phyloP scores from a whole-genome alignment of 2,797 vertebrate species.

The Hipposideros larvatus region DNA sequence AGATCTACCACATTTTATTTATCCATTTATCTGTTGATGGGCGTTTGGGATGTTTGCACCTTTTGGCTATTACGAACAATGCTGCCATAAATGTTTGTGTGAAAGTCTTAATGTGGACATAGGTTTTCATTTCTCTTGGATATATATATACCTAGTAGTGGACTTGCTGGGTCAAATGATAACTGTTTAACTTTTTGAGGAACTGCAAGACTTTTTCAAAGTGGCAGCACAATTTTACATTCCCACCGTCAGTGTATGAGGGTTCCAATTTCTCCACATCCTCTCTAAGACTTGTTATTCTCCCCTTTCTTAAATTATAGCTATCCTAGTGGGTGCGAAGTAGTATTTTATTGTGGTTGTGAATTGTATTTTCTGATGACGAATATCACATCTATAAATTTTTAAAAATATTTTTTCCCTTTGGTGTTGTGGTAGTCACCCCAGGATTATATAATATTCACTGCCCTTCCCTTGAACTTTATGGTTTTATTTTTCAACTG shows the following conservation, averaged over 20 bases:
- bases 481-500: slow-evolving; percentile 12
- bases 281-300: background rate
- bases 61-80: background rate
- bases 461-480: background rate
- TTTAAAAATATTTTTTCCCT: background rate
- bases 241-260: background rate
- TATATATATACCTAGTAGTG: background rate
- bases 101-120: background rate
- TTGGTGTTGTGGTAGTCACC: slow-evolving; percentile 1
- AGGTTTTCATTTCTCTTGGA: background rate
- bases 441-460: background rate
- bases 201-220: background rate
- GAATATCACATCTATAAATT: background rate
- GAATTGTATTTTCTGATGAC: slow-evolving; percentile 23
- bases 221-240: background rate
- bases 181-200: background rate
- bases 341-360: background rate
- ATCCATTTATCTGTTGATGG: background rate
- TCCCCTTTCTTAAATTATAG: background rate
- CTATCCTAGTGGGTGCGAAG: background rate
- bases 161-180: background rate
- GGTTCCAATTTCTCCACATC: background rate
- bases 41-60: background rate
- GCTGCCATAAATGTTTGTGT: background rate
- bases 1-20: background rate